Base-by-base conservation (phyloP, 1,140 invertebrate genomes). In the Euwallacea fornicatus region DNA sequence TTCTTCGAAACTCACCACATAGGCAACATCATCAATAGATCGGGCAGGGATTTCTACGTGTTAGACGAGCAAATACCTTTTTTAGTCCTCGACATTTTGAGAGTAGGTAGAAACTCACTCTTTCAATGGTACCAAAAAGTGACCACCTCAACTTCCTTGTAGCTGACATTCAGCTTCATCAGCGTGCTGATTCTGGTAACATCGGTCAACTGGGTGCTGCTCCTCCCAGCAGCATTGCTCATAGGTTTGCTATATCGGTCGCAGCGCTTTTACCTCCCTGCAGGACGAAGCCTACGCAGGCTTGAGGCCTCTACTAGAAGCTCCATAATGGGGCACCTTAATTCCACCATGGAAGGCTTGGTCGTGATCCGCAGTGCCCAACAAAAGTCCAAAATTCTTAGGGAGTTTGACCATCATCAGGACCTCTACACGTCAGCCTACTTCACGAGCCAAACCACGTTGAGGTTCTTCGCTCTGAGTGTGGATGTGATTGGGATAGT, bases 401-500 rank as follows among this genome's bases (percentile, higher is more conserved):
- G 83, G n/a, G 84, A 87, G 68, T 88, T 87, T 71, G 86, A 88
- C 76, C 79, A 82, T 46, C 83, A 87, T 73, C 86, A 87, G 68
- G 85, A 92, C 77, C 74, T 88, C 2, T 89, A 89, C 73, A 87
- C 87, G 0, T 85, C 87, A 0, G 83, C 87, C 0, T 87, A 86
- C 85, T 93, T 86, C 76, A 84, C 91, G 76, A 91, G 88, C 74
- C 84, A 88, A 66, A 83, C 85, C 4, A 85, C 86, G 11, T 86
- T 84, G 13, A 83, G 87, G 69, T 87, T 87, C 7, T 91, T 94
- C 76, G 91, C 91, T 6, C 89, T 93, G 73, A 88, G 90, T 82
- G 78, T 94, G 63, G 93, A 95, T 80, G 85, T 90, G 76, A 83
- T 93, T 21, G 92, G 91, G 74, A 87, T 76, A 81, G 91, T 71